Evolutionary conservation across 2,797 vertebrate species (phyloP).

Genomic region (Pogonophryne albipinna): DNA sequence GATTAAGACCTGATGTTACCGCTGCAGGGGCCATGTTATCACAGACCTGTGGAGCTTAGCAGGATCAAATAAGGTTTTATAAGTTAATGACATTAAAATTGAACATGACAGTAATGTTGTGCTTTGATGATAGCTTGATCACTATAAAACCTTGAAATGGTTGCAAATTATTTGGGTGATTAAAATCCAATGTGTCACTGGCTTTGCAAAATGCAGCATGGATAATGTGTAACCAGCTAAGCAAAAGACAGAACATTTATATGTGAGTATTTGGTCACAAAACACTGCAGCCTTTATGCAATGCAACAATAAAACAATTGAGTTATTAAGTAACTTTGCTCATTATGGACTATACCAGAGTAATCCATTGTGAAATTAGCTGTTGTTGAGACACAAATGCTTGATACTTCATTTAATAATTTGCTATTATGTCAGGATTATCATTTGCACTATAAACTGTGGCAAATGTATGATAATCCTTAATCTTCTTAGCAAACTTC

Average conservation of each 20-base stretch:
- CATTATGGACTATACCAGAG: neutral
- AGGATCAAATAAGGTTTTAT: conserved; percentile 23
- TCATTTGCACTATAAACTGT: conserved; percentile 51
- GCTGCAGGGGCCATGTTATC: conserved; percentile 34
- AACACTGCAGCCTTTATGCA: conserved; percentile 3
- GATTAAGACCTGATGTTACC: conserved; percentile 57
- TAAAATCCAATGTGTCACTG: conserved; percentile 11
- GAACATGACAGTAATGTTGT: conserved; percentile 9
- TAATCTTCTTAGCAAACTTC: conserved; percentile 72
- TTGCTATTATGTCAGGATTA: conserved; percentile 53
- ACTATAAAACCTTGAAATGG: neutral
- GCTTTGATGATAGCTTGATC: conserved; percentile 8
- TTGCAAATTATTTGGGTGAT: conserved; percentile 7
- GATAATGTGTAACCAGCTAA: neutral
- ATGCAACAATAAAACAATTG: neutral
- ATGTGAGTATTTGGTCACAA: conserved; percentile 9
- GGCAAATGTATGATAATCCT: conserved; percentile 65
- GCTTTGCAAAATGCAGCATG: conserved; percentile 11
- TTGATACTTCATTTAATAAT: conserved; percentile 15
- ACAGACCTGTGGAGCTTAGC: conserved; percentile 3
- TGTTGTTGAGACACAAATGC: conserved; percentile 29
- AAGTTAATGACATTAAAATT: conserved; percentile 27
- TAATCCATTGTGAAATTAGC: conserved; percentile 1
- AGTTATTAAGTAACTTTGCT: neutral
- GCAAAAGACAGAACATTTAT: conserved; percentile 7